A percentile compares a stretch with the other conserved stretches of the same genome.
phyloP scores from a whole-genome alignment of 1,140 invertebrate species.

The Ruditapes philippinarum region DNA sequence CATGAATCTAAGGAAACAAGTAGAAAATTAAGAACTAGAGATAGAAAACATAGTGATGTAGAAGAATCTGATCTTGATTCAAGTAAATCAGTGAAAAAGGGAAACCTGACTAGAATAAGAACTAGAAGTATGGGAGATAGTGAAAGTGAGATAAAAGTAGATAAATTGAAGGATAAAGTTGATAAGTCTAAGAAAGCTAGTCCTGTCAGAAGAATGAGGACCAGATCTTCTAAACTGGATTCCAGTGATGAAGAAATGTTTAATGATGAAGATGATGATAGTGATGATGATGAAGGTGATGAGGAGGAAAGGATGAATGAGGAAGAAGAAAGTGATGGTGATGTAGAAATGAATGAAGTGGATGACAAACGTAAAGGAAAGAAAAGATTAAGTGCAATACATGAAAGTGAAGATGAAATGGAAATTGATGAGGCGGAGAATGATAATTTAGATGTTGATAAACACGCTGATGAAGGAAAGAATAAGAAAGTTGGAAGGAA shows the following conservation, averaged over 20 bases:
- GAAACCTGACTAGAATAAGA: not conserved
- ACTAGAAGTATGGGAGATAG: conserved; percentile 45
- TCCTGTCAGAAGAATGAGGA: not conserved
- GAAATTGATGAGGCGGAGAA: conserved; percentile 73
- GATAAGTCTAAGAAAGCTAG: not conserved
- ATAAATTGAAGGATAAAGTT: not conserved
- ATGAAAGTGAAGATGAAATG: conserved; percentile 81
- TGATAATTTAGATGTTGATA: conserved; percentile 3
- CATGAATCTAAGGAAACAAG: not conserved
- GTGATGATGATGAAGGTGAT: conserved; percentile 70
- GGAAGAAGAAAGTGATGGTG: conserved; percentile 64
- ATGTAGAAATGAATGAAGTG: conserved; percentile 18
- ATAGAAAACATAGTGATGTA: not conserved
- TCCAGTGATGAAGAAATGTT: conserved; percentile 67
- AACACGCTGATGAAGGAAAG: conserved; percentile 57
- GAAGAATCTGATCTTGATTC: not conserved
- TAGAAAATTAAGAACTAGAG: conserved; percentile 23
- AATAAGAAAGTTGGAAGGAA: not conserved
- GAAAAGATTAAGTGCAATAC: conserved; percentile 62
- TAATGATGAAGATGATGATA: conserved; percentile 16
- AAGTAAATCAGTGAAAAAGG: not conserved
- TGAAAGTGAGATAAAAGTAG: not conserved
- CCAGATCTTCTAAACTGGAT: conserved; percentile 82
- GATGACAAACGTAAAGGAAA: not conserved
- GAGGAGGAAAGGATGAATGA: too few relatives aligned